These are phyloP conservation scores for Hipparchia sbordonii DNA, from an alignment of 2,888 invertebrate species.

Conservation along the genomic window DNA sequence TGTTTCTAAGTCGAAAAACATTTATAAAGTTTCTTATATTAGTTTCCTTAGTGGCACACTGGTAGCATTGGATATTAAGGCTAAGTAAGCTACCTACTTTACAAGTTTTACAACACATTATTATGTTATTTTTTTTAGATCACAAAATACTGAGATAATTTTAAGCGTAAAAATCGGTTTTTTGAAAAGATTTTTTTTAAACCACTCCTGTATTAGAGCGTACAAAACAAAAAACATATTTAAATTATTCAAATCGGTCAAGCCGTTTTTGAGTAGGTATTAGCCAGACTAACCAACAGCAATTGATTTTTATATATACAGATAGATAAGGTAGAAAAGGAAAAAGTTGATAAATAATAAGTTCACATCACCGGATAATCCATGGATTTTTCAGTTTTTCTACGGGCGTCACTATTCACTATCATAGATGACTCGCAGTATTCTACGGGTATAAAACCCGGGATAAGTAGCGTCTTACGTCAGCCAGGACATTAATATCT, in stretches of 20 bases:
- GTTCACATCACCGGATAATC: slow-evolving; percentile 4
- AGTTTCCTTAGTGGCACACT: neutral
- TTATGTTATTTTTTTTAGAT: neutral
- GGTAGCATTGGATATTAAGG: neutral
- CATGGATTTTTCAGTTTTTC: slow-evolving; percentile 8
- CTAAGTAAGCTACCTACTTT: neutral
- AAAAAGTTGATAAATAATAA: too few species aligned
- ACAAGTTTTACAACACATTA: neutral
- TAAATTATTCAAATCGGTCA: too few species aligned
- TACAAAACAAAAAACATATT: too few species aligned
- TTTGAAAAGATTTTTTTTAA: too few species aligned
- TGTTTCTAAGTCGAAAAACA: neutral
- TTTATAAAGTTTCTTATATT: slow-evolving; percentile 3
- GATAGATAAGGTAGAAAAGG: too few species aligned
- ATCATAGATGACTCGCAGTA: slow-evolving; percentile 7
- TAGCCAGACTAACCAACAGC: too few species aligned
- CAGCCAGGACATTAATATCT: neutral
- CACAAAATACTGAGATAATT: too few species aligned
- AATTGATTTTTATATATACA: too few species aligned
- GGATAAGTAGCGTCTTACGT: neutral
- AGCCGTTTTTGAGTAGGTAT: too few species aligned
- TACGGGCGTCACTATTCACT: neutral
- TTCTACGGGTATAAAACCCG: slow-evolving; percentile 1
- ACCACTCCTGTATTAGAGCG: too few species aligned
- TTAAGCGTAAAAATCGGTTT: too few species aligned